Evolutionary conservation across 23 tunicate species (phyloP), one percentile per base, ranked within the genome.

Genomic region (Aplidium turbinatum): DNA sequence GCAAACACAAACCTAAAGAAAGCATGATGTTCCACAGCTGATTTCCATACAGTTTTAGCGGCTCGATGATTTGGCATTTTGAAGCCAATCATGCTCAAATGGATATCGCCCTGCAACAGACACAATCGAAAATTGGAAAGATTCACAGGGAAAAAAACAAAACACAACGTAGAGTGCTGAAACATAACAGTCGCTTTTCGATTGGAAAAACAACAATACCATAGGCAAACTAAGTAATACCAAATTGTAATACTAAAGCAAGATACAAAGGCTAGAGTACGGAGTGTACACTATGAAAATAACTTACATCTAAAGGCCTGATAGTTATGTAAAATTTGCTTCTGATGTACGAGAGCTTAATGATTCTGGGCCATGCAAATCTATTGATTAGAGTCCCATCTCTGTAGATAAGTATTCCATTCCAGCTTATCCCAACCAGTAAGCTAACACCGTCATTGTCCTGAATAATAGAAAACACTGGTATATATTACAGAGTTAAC

Each of bases 361-460:
- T 53, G 28, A 94, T 64, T 1, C 82, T 77, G 5, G 91, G 91
- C 99, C 99, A 94, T 2, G 95, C 89, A 61, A 87, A 87, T 23
- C 91, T 65, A 29, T 87, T 84, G 47, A 83, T 78, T 28, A 33
- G 75, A 2, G 81, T 63, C 27, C 82, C 85, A 47, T 84, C 91
- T 29, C 86, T 46, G 78, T 91, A 91, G 2, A 91, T 72, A 22
- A 72, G 57, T 13, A 91, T 38, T 20, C 97, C 97, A 28, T 79
- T 91, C 91, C 97, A 84, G 60, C 91, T 76, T 1, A 91, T 72
- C 23, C 97, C 97, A 26, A 91, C 78, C 2, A 60, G 5, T 29
- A 91, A 65, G 5, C 74, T 54, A 46, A 91, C 78, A 19, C 84
- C 79, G 4, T 82, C 89, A 52, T 81, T 83, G 63, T 83, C 89